phyloP scores from a whole-genome alignment of 2,888 invertebrate species.

The Drosophila incognita region DNA sequence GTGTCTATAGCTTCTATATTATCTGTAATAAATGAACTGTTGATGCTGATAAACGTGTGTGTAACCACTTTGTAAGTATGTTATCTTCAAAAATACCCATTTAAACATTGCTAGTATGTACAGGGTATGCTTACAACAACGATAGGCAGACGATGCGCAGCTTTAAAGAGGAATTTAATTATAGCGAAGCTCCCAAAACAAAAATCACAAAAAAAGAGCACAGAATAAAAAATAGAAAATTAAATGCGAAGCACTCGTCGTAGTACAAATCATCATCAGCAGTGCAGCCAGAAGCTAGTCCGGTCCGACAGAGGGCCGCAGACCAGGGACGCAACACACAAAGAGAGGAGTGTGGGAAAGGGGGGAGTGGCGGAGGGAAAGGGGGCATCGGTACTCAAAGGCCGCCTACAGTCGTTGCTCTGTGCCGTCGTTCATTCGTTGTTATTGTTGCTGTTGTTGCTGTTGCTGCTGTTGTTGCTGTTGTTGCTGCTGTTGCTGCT shows the following conservation, averaged over 20 bases:
- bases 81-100: not conserved
- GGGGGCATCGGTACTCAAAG: slow-evolving; percentile 50
- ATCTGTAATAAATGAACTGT: not conserved
- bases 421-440: slow-evolving; percentile 18
- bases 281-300: slow-evolving; percentile 41
- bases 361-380: not conserved
- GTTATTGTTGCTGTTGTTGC: slow-evolving; percentile 17
- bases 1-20: not conserved
- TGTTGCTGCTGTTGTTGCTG: slow-evolving; percentile 28
- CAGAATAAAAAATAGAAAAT: slow-evolving; percentile 31
- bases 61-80: not conserved
- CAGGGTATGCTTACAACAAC: not conserved
- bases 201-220: slow-evolving; percentile 28
- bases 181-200: slow-evolving; percentile 55
- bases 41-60: not conserved
- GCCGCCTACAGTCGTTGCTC: slow-evolving; percentile 73
- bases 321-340: slow-evolving; percentile 17
- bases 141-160: slow-evolving; percentile 24
- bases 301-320: slow-evolving; percentile 16
- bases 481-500: slow-evolving; percentile 27
- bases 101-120: not conserved
- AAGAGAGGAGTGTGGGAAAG: not conserved
- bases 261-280: slow-evolving; percentile 43
- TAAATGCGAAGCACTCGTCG: slow-evolving; percentile 48
- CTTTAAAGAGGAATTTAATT: slow-evolving; percentile 76